Evolutionary conservation across 2,888 invertebrate genomes (phyloP).

Genomic region (Galerucella pusilla): DNA sequence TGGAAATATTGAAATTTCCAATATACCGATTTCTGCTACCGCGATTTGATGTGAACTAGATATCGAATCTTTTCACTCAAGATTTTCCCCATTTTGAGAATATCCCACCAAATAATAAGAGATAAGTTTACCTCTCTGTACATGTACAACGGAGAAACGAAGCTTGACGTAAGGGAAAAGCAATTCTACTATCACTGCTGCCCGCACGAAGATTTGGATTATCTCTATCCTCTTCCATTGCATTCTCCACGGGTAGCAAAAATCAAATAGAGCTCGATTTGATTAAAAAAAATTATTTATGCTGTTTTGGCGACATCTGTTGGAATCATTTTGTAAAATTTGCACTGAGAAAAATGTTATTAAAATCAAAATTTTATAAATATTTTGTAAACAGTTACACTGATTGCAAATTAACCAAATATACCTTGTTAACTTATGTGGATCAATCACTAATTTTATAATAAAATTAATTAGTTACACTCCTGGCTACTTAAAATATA

Average conservation of each 20-base stretch:
- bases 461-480: no score
- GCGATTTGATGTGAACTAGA: constrained; percentile 57
- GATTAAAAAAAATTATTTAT: neutral
- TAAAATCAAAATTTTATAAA: neutral
- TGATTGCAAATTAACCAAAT: neutral
- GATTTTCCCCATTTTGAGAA: constrained; percentile 44
- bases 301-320: constrained; percentile 14
- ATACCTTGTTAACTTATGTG: neutral
- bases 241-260: constrained; percentile 33
- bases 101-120: constrained; percentile 42
- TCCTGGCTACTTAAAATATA: neutral
- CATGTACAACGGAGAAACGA: constrained; percentile 38
- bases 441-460: neutral
- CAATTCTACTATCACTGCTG: constrained; percentile 40
- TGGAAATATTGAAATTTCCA: constrained; percentile 31
- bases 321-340: neutral
- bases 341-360: neutral
- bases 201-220: constrained; percentile 48
- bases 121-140: constrained; percentile 34
- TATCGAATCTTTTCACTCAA: constrained; percentile 51
- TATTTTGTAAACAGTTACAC: neutral
- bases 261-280: constrained; percentile 29
- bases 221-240: constrained; percentile 49
- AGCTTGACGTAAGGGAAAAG: constrained; percentile 42
- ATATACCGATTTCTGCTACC: constrained; percentile 42